Evolutionary conservation across 2,113 vertebrate genomes (phyloP).

Genomic region (Barbus barbus): DNA sequence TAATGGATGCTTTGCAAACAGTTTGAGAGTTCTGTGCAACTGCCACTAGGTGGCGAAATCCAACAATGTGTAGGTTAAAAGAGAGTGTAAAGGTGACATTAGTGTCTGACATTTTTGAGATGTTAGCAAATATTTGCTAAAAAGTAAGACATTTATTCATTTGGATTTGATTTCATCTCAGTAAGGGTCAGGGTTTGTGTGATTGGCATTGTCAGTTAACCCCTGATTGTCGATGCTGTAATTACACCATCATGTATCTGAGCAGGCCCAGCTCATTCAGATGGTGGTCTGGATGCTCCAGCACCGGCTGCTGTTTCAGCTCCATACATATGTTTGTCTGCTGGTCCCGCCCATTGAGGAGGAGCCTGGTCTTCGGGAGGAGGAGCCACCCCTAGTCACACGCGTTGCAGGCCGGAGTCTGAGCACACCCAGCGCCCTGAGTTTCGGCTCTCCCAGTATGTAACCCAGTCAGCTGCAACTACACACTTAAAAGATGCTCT

Average conservation of each 20-base stretch:
- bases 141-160: too few relatives aligned
- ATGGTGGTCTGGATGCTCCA: conserved; percentile 99
- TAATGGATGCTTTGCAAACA: too few relatives aligned
- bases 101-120: too few relatives aligned
- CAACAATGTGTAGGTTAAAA: too few relatives aligned
- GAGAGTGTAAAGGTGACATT: too few relatives aligned
- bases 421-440: conserved; percentile 93
- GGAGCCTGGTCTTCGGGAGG: conserved; percentile 74
- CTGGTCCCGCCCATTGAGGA: conserved; percentile 89
- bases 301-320: conserved; percentile 88
- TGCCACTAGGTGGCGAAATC: too few relatives aligned
- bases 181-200: background rate
- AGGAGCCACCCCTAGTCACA: conserved; percentile 80
- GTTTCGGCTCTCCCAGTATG: conserved; percentile 97
- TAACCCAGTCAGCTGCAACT: background rate
- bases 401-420: conserved; percentile 86
- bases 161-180: background rate
- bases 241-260: too few relatives aligned
- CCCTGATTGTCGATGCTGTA: background rate
- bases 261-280: conserved; percentile 95
- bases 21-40: too few relatives aligned
- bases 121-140: too few relatives aligned
- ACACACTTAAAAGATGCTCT: background rate
- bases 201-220: background rate
- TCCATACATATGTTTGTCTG: conserved; percentile 94